Evolutionary conservation across 2,888 invertebrate species (phyloP), one percentile per base, ranked within the genome.

Genomic region (Poecilus cupreus): DNA sequence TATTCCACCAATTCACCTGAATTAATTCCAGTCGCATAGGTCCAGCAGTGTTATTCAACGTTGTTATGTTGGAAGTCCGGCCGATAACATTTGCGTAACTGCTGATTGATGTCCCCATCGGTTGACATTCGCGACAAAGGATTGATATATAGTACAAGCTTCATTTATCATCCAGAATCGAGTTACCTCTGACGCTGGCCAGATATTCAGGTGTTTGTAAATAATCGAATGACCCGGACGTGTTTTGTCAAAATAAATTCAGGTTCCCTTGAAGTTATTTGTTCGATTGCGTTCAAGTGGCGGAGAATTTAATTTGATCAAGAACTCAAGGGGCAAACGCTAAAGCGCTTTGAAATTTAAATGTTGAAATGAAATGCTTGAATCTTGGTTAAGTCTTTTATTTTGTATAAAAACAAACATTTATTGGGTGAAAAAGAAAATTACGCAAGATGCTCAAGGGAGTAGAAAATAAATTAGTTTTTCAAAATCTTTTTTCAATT

Each of bases 121-220:
- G 20, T n/a, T 68, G 68, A 68, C 68, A 39, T 37, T 32, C 16
- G 39, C 68, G 22, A 68, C 68, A 68, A 68, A 39, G 68, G 0
- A 10, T 68, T 68, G 68, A 39, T 68, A 16, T 68, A 68, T 68
- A 13, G 39, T 8, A 68, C 39, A 37, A 20, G 43, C 18, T 10
- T 68, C 39, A 68, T 68, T 68, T 68, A 68, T 68, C 10, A 18
- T 11, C 6, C 11, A 10, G 20, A 11, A 68, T 68, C 68, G 3
- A 68, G 37, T 20, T 39, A 16, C 68, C 68, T 68, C 24, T 60
- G 60, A 26, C 24, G 26, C 43, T n/a, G 43, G 43, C 43, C 43
- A 60, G 26, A 60, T 60, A 60, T 60, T 60, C 26, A 68, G 2
- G 11, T 68, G 68, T 37, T 68, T 37, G 39, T 68, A 39, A 68